phyloP scores from a whole-genome alignment of 2,888 invertebrate species.

The Minunthozetes semirufus region DNA sequence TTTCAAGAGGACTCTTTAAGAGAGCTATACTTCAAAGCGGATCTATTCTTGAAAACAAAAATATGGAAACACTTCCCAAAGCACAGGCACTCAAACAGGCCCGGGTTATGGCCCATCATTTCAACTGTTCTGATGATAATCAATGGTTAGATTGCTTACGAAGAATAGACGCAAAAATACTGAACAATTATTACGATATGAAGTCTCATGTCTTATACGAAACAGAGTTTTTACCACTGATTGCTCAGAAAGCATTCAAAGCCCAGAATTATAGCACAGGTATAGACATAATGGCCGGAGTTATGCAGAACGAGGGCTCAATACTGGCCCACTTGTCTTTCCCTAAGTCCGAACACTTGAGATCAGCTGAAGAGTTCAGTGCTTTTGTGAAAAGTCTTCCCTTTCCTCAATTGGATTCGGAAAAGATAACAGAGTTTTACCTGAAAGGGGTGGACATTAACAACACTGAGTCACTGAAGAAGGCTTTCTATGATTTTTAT shows the following conservation, averaged over 20 bases:
- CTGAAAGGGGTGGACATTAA: not conserved
- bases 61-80: not conserved
- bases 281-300: too few species aligned
- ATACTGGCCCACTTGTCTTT: too few species aligned
- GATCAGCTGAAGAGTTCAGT: too few species aligned
- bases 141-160: not conserved
- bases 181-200: not conserved
- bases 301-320: too few species aligned
- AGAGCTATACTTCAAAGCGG: not conserved
- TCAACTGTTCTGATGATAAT: conserved; percentile 13
- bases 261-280: not conserved
- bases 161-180: not conserved
- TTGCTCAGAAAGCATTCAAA: not conserved
- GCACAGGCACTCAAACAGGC: not conserved
- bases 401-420: not conserved
- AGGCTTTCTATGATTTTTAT: not conserved
- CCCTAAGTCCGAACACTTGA: too few species aligned
- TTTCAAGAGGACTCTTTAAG: not conserved
- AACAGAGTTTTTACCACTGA: not conserved
- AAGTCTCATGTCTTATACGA: not conserved
- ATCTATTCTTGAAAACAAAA: not conserved
- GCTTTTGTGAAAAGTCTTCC: too few species aligned
- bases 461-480: not conserved
- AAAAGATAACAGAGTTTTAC: not conserved
- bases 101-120: not conserved